These are phyloP conservation scores for Solea senegalensis DNA, from an alignment of 2,113 vertebrate genomes.

Conservation along the genomic window DNA sequence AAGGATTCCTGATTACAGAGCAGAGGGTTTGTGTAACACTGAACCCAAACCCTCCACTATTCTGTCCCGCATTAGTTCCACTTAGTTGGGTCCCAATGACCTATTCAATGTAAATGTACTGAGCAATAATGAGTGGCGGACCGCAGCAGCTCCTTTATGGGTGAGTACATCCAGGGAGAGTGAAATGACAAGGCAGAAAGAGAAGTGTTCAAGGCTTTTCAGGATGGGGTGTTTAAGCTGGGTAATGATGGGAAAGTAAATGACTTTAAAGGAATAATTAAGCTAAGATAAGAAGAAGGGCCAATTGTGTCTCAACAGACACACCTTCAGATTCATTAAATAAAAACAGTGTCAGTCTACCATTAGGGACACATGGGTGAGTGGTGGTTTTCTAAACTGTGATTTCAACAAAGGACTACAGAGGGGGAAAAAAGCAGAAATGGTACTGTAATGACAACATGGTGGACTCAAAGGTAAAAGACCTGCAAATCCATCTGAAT, in stretches of 20 bases:
- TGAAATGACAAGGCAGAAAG: slow-evolving; percentile 74
- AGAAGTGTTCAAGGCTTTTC: slow-evolving; percentile 67
- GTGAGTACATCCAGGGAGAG: slow-evolving; percentile 72
- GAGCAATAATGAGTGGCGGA: slow-evolving; percentile 81
- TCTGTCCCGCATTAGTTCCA: slow-evolving; percentile 93
- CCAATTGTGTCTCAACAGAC: slow-evolving; percentile 43
- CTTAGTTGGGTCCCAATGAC: slow-evolving; percentile 90
- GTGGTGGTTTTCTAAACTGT: slow-evolving; percentile 21
- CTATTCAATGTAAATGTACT: slow-evolving; percentile 87
- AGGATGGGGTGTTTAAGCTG: slow-evolving; percentile 63
- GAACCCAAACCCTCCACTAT: slow-evolving; percentile 85
- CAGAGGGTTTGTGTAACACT: slow-evolving; percentile 82
- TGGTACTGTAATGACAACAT: slow-evolving; percentile 31
- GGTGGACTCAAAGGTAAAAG: slow-evolving; percentile 52
- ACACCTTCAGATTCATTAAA: slow-evolving; percentile 42
- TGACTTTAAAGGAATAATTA: slow-evolving; percentile 60
- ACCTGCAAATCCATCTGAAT: slow-evolving; percentile 43
- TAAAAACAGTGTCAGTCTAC: slow-evolving; percentile 40
- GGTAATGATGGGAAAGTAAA: slow-evolving; percentile 68
- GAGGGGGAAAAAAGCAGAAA: background rate
- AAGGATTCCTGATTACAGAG: slow-evolving; percentile 82
- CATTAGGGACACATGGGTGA: slow-evolving; percentile 15
- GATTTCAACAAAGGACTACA: slow-evolving; percentile 31
- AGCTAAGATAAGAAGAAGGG: slow-evolving; percentile 25
- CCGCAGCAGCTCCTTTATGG: slow-evolving; percentile 78